Base-by-base conservation (phyloP, 2,797 vertebrate genomes). In the Spheniscus humboldti region DNA sequence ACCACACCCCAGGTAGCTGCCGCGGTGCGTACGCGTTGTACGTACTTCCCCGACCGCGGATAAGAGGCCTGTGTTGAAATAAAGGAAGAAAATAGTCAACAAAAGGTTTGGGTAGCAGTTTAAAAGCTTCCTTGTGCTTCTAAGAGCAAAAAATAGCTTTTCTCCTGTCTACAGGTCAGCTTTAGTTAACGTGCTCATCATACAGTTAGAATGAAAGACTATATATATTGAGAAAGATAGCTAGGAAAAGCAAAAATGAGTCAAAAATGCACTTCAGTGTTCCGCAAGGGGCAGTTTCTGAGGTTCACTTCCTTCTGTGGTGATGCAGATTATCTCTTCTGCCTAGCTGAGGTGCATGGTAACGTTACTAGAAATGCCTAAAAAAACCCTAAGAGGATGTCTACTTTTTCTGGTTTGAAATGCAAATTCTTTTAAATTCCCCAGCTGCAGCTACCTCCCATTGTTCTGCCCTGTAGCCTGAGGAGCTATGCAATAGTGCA, bases 11-110 rank as follows among this genome's bases (percentile, higher is more conserved):
- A 14, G 8, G 35, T 8, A 9, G 17, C 20, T 28, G 48, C 43
- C 7, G 2, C 17, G 3, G 13, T 2, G 15, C 7, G 0, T 10
- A 12, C 2, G 2, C 16, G 0, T 11, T 33, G 39, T 6, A 6
- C 0, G 0, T 8, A 13, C 35, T 27, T 41, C 52, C 24, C 71
- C 6, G 1, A 3, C 1, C 7, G 15, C 2, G 3, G 41, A 3
- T 13, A 5, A 90, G 39, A 71, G 18, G 33, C 22, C 11, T 43
- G 20, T 43, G 16, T 39, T 60, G 67, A 72, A 52, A 64, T 47
- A 33, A n/a, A 57, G 20, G 33, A 33, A 62, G 20, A 47, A 84
- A 86, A n/a, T 1, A 6, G 9, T 33, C 57, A 67, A 27, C 20
- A 39, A 24, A 72, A 67, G 2, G 6, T 20, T 55, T 59, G 28